Base-by-base conservation (phyloP, 1,140 invertebrate genomes). In the Plectus sambesii region DNA sequence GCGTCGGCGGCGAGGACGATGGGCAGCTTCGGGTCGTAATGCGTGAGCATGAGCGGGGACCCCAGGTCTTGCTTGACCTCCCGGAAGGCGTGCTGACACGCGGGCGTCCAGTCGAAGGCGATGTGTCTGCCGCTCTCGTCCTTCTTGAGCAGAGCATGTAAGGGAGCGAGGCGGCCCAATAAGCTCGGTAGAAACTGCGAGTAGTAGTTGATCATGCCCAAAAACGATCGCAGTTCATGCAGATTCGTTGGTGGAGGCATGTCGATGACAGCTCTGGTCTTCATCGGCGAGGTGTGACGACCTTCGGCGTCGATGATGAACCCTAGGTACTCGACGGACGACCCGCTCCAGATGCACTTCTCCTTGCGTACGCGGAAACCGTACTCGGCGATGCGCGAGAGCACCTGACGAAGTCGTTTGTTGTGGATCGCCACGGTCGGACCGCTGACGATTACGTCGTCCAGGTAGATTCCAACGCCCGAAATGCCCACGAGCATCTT, bases 1-100 rank as follows among this genome's bases (percentile, higher is more conserved):
- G 73, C 73, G 62, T 78, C 75, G 23, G 69, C 69, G n/a, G 72
- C 60, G 25, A 77, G 29, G 4, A 69, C 50, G 5, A 76, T 42
- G 17, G 60, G 50, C 46, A 55, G 54, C 5, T 59, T 49, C 19
- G 61, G 56, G 30, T 76, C 63, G 53, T 68, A 75, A 48, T 67
- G 62, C 2, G 56, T 59, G 12, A 71, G 49, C 5, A 66, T 49
- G 36, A 43, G 33, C 19, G 50, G 22, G 20, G 53, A 50, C 15
- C 54, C 17, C 23, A 74, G 44, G 35, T 39, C 36, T 5, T 54
- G 5, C 53, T 69, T 70, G 1, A 68, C 17, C 19, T 49, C 37
- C 2, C 53, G 12, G 53, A 70, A 73, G 6, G 49, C 49, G 9
- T n/a, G 29, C 9, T 50, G 5, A 5, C 25, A 5, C 22, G 25